Evolutionary conservation across 2,113 vertebrate species (phyloP).

Genomic region (Corythaeola cristata): DNA sequence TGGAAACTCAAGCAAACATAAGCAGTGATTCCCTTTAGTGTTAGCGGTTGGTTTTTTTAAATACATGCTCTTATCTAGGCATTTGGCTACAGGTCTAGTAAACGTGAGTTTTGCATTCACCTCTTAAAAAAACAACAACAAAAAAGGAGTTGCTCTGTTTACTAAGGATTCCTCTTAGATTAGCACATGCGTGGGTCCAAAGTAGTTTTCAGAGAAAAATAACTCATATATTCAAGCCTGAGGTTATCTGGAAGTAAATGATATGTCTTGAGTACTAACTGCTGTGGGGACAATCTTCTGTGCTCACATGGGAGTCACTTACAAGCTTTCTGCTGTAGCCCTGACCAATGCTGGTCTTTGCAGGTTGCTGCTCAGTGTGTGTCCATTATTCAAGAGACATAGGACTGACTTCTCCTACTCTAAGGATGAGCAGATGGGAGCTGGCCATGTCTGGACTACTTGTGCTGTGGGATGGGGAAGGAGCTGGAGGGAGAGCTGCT

Average conservation of each 20-base stretch:
- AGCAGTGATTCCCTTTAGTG: neutral
- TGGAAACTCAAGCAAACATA: constrained; percentile 3
- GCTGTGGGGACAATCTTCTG: neutral
- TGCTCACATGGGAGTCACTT: neutral
- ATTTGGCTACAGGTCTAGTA: neutral
- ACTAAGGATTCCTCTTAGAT: neutral
- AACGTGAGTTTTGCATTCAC: neutral
- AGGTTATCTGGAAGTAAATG: neutral
- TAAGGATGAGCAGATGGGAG: neutral
- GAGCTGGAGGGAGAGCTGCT: neutral
- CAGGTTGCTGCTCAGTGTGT: rapidly evolving
- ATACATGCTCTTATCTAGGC: neutral
- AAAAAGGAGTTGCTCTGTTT: neutral
- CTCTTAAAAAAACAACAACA: neutral
- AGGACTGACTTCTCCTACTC: neutral
- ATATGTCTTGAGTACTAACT: neutral
- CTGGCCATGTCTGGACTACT: neutral
- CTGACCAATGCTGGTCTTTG: neutral
- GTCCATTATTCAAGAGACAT: neutral
- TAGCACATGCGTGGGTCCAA: neutral
- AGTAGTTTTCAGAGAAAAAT: neutral
- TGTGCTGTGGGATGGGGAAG: neutral
- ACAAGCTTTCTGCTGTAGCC: neutral
- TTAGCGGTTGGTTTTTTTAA: neutral
- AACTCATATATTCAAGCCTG: neutral